Percentiles rank a stretch among this genome's conserved stretches.
Conservation (phyloP, 2,888 invertebrate species). For the Rhagonycha fulva region DNA sequence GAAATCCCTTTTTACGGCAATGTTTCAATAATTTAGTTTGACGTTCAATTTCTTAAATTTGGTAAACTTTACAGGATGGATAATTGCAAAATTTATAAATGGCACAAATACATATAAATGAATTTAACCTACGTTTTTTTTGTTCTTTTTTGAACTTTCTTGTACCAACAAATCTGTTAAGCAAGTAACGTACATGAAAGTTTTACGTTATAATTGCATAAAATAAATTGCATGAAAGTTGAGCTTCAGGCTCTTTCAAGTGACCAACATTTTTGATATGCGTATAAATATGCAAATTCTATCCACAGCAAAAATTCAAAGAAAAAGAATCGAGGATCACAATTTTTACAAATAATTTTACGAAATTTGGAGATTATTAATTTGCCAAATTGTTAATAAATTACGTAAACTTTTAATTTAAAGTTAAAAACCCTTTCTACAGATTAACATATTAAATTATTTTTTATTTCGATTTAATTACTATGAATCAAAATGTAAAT, state of each 20-base stretch:
- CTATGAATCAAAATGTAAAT: neutral
- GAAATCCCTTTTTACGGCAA: too few species aligned
- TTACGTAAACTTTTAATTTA: neutral
- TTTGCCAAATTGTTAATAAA: neutral
- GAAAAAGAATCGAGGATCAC: neutral
- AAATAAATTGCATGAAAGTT: neutral
- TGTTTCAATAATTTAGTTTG: too few species aligned
- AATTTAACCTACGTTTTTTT: neutral
- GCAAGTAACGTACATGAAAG: slow-evolving; percentile 1
- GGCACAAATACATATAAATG: neutral
- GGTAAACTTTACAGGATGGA: neutral
- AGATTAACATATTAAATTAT: too few species aligned
- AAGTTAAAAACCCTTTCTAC: too few species aligned
- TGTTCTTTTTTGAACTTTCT: neutral
- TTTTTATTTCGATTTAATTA: neutral
- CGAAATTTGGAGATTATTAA: neutral
- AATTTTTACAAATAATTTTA: neutral
- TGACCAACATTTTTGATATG: neutral
- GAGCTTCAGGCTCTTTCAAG: neutral
- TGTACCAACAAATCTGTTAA: neutral
- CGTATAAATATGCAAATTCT: neutral
- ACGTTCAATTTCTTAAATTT: too few species aligned
- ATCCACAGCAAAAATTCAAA: neutral
- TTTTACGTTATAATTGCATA: slow-evolving; percentile 1
- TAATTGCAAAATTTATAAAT: neutral